These are phyloP conservation scores for Microplitis manilae DNA, from an alignment of 2,888 invertebrate genomes.

Conservation along the genomic window DNA sequence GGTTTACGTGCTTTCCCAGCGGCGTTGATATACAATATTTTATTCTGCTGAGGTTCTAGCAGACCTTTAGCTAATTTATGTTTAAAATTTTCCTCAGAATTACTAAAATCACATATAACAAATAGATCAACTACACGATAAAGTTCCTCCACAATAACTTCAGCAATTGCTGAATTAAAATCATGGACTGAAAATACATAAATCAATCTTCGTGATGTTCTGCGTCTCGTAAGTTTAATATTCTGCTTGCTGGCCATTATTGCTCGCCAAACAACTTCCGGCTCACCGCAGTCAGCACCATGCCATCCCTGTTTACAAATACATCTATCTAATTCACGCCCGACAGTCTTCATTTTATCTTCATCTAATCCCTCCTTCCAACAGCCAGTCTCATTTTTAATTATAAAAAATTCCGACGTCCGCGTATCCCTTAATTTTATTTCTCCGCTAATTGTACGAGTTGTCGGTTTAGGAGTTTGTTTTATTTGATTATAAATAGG, in stretches of 20 bases:
- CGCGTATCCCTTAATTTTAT: constrained; percentile 60
- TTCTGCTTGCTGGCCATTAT: constrained; percentile 75
- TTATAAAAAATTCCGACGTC: constrained; percentile 60
- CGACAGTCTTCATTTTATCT: constrained; percentile 54
- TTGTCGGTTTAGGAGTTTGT: constrained; percentile 52
- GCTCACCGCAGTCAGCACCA: constrained; percentile 78
- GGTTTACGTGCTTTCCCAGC: constrained; percentile 58
- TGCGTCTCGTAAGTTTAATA: constrained; percentile 70
- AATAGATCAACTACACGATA: constrained; percentile 78
- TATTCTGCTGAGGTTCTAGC: constrained; percentile 72
- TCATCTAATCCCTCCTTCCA: constrained; percentile 64
- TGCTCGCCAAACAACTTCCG: constrained; percentile 79
- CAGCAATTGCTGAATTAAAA: constrained; percentile 74
- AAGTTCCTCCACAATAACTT: constrained; percentile 77
- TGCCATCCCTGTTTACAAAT: constrained; percentile 78
- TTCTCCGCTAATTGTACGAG: constrained; percentile 60
- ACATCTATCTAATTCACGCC: constrained; percentile 68
- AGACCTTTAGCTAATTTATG: constrained; percentile 73
- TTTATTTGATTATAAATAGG: constrained; percentile 44
- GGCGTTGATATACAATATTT: constrained; percentile 74
- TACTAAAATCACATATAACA: constrained; percentile 74
- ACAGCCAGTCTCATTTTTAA: constrained; percentile 63
- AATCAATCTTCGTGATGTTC: constrained; percentile 73
- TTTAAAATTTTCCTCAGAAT: constrained; percentile 69
- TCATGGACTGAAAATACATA: constrained; percentile 75